Evolutionary conservation across 2,797 vertebrate genomes (phyloP).

Genomic region (Brotula barbata): DNA sequence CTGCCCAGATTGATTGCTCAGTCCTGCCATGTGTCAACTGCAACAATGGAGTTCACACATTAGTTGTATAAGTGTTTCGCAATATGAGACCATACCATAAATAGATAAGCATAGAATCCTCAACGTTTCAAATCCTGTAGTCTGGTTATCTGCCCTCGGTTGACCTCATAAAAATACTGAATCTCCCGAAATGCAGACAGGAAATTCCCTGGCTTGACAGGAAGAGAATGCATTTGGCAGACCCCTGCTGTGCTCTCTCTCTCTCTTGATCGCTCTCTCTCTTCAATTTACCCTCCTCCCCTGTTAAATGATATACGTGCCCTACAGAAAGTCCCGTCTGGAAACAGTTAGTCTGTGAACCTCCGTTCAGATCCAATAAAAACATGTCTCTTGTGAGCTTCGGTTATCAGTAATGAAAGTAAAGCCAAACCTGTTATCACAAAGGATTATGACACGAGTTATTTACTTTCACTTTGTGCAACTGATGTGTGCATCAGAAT

Average conservation of each 20-base stretch:
- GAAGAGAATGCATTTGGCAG: slow-evolving; percentile 73
- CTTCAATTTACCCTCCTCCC: slow-evolving; percentile 15
- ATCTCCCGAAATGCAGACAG: slow-evolving; percentile 75
- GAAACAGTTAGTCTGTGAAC: slow-evolving; percentile 68
- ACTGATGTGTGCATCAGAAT: no score
- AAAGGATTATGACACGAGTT: not conserved
- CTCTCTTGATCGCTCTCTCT: not conserved
- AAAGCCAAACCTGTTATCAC: slow-evolving; percentile 20
- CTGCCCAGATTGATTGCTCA: no score
- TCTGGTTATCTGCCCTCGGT: slow-evolving; percentile 39
- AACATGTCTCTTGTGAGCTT: slow-evolving; percentile 45
- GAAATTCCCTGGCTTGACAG: slow-evolving; percentile 70
- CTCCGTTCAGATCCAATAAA: slow-evolving; percentile 60
- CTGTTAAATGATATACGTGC: slow-evolving; percentile 57
- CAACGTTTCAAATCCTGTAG: slow-evolving; percentile 22
- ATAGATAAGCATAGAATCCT: slow-evolving; percentile 18
- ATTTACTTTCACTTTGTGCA: slow-evolving; percentile 23
- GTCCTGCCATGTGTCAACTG: no score
- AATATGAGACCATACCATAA: no score
- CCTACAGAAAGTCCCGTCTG: slow-evolving; percentile 70
- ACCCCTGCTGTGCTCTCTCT: slow-evolving; percentile 54
- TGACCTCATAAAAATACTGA: slow-evolving; percentile 57
- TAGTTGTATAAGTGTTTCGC: no score
- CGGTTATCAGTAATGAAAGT: slow-evolving; percentile 37
- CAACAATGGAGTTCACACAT: no score